Percentiles rank a stretch among this genome's conserved stretches.
Conservation (phyloP, 2,113 vertebrate genomes). For the Scophthalmus maximus region DNA sequence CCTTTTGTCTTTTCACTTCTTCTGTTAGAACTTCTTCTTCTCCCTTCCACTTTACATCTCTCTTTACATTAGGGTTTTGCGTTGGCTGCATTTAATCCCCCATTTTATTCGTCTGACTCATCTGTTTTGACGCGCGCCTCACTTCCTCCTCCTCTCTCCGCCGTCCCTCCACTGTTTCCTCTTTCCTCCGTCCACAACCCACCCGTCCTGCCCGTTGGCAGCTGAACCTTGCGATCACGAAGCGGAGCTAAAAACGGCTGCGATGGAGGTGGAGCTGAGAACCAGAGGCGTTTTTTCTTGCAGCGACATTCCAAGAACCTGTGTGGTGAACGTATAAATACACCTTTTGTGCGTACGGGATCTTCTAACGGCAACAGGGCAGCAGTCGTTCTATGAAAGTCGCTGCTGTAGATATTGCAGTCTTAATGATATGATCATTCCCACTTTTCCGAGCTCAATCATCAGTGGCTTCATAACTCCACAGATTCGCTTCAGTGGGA, state of each 20-base stretch:
- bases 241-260: slow-evolving; percentile 17
- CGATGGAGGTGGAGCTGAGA: neutral
- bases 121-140: slow-evolving; percentile 29
- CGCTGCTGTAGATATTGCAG: neutral
- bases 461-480: neutral
- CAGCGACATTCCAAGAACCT: neutral
- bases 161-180: neutral
- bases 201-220: slow-evolving; percentile 5
- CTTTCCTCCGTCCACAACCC: slow-evolving; percentile 14
- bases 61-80: slow-evolving; percentile 31
- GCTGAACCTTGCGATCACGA: slow-evolving; percentile 25
- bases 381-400: neutral
- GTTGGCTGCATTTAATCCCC: slow-evolving; percentile 33
- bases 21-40: no score
- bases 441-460: slow-evolving; percentile 8
- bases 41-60: slow-evolving; percentile 46
- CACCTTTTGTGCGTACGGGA: neutral
- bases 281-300: neutral
- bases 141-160: neutral
- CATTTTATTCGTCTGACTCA: slow-evolving; percentile 47
- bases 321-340: neutral
- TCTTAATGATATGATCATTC: slow-evolving; percentile 1
- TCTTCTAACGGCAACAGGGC: neutral
- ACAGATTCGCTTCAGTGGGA: neutral
- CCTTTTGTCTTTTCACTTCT: no score